These are phyloP conservation scores for Pyrrhosoma nymphula DNA, from an alignment of 2,888 invertebrate genomes.

Conservation along the genomic window DNA sequence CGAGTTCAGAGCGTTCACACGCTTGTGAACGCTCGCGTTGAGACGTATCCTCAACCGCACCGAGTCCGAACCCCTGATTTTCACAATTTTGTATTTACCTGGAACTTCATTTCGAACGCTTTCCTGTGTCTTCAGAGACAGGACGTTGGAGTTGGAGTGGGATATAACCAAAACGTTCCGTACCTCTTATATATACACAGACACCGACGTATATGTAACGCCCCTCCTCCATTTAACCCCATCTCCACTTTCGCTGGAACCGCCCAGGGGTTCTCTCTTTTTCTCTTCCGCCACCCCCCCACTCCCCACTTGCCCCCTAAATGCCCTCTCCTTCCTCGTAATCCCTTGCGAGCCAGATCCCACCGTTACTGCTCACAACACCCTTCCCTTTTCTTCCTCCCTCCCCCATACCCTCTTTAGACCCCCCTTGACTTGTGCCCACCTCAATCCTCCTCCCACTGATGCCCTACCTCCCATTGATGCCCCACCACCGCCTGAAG, in stretches of 20 bases:
- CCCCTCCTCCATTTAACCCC: constrained; percentile 51
- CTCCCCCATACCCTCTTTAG: neutral
- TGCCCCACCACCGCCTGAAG: neutral
- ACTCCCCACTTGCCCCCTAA: neutral
- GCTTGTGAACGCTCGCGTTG: neutral
- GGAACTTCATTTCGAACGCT: constrained; percentile 37
- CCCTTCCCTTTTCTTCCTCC: constrained; percentile 17
- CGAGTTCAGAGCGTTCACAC: neutral
- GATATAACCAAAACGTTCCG: constrained; percentile 47
- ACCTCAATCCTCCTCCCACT: neutral
- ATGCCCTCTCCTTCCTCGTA: neutral
- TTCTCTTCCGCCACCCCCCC: neutral
- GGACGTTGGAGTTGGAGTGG: constrained; percentile 41
- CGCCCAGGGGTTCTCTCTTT: constrained; percentile 55
- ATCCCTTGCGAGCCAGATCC: constrained; percentile 46
- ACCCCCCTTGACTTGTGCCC: neutral
- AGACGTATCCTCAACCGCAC: neutral
- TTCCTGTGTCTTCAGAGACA: constrained; percentile 26
- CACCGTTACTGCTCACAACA: constrained; percentile 1
- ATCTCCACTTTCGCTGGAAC: constrained; percentile 65
- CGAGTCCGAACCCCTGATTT: neutral
- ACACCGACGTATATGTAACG: neutral
- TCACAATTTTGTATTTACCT: neutral
- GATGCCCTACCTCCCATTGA: neutral
- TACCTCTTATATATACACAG: constrained; percentile 48